A percentile compares a stretch with the other conserved stretches of the same genome.
Evolutionary conservation across 2,113 vertebrate species (phyloP).

Genomic region (Cettia cetti): DNA sequence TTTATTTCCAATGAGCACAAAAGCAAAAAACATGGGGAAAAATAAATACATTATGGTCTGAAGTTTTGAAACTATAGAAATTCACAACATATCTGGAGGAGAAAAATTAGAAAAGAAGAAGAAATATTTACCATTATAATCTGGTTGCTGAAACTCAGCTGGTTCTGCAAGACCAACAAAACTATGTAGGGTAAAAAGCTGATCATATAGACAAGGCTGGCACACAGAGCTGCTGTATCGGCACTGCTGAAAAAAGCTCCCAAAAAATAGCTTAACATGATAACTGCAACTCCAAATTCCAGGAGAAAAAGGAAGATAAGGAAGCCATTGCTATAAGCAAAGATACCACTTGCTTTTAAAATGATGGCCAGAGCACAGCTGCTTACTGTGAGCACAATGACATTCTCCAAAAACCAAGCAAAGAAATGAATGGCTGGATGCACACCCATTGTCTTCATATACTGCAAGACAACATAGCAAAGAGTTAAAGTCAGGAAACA

Average conservation of each 20-base stretch:
- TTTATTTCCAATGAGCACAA: neutral
- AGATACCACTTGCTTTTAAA: constrained; percentile 70
- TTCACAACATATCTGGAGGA: neutral
- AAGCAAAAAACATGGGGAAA: neutral
- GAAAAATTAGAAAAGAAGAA: neutral
- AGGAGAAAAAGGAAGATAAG: constrained; percentile 72
- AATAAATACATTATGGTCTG: neutral
- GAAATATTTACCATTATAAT: constrained; percentile 61
- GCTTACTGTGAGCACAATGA: constrained; percentile 30
- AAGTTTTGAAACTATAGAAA: neutral
- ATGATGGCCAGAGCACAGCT: constrained; percentile 59
- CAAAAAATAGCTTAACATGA: constrained; percentile 71
- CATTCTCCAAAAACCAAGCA: constrained; percentile 77
- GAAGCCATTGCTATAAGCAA: constrained; percentile 57
- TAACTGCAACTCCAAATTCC: constrained; percentile 67
- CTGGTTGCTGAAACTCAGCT: constrained; percentile 50
- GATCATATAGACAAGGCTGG: constrained; percentile 67
- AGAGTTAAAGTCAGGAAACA: neutral
- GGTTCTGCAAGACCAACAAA: constrained; percentile 69
- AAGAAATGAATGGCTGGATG: constrained; percentile 59
- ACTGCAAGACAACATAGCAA: constrained; percentile 37
- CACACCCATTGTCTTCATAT: constrained; percentile 73
- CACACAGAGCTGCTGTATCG: constrained; percentile 61
- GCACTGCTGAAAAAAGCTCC: constrained; percentile 65
- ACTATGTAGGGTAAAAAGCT: constrained; percentile 75